Base-by-base conservation (phyloP, 1,140 invertebrate species). In the Temnothorax curvispinosus region DNA sequence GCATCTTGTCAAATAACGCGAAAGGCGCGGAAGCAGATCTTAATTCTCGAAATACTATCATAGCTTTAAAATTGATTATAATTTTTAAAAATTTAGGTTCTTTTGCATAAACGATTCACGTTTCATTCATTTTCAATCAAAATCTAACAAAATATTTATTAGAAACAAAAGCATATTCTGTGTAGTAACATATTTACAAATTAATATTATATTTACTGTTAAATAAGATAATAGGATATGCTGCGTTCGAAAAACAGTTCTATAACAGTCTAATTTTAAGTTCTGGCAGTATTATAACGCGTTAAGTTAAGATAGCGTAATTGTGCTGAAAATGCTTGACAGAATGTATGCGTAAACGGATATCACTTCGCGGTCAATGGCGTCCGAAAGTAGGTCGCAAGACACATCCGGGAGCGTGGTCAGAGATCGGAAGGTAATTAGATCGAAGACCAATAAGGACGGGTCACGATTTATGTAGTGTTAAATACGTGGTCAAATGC, bases 391-490 rank as follows among this genome's bases (percentile, higher is more conserved):
- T 90, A 84, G 89, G 88, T 89, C 89, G 41, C 21, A 67, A 76
- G 65, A 32, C 54, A 50, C 50, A 77, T 67, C 71, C 75, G 88
- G 41, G 35, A 38, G 50, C 11, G 38, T 41, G 89, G 78, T 56
- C 56, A 64, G 78, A 76, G 88, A 92, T 93, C 90, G 90, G 88
- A 76, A 94, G 93, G 92, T 94, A 94, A 94, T 94, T 93, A 90
- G 92, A 94, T 94, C 90, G 92, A 89, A 88, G 85, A 90, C 89
- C 85, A 92, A 93, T 93, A 92, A 93, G 54, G 88, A 91, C 47
- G 91, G 88, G 84, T 90, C 78, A 85, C 92, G 91, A 95, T 95
- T 95, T 95, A 95, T 95, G 94, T 95, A 95, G 95, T 95, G 94
- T 95, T 95, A 95, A 95, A 94, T 93, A 93, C 94, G 93, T 93